Conservation (phyloP, 2,888 invertebrate species). For the Aspidiotus destructor region DNA sequence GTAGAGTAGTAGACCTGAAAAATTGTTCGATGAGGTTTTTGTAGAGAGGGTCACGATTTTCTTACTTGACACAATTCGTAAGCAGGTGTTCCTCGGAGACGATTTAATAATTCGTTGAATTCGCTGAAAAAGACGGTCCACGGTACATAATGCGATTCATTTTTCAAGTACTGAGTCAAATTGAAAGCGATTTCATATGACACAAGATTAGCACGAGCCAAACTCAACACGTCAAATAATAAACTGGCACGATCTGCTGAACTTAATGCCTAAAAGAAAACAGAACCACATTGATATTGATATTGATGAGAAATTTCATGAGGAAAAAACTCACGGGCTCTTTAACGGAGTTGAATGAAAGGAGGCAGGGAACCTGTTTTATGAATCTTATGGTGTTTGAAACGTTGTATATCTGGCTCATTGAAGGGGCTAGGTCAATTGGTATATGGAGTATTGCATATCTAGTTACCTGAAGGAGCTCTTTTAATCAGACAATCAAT, state of each 20-base stretch:
- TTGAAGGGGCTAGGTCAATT: too few species aligned
- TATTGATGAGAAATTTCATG: background rate
- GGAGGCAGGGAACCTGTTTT: too few species aligned
- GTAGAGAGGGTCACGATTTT: too few species aligned
- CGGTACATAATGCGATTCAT: slow-evolving; percentile 62
- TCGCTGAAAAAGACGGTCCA: slow-evolving; percentile 56
- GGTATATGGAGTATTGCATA: too few species aligned
- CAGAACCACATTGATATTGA: too few species aligned
- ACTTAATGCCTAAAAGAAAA: slow-evolving; percentile 36
- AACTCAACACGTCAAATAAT: slow-evolving; percentile 68
- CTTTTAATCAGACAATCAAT: too few species aligned
- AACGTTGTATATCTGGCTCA: too few species aligned
- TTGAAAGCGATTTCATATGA: slow-evolving; percentile 59
- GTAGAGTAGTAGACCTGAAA: too few species aligned
- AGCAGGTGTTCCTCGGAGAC: slow-evolving; percentile 49
- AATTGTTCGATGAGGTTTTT: too few species aligned
- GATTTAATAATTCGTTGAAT: slow-evolving; percentile 46
- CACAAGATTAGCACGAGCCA: slow-evolving; percentile 62
- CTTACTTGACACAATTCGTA: slow-evolving; percentile 48
- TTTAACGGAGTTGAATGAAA: too few species aligned
- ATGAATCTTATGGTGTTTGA: too few species aligned
- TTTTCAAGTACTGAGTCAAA: slow-evolving; percentile 56
- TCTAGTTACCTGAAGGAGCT: too few species aligned
- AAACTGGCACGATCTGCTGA: slow-evolving; percentile 64
- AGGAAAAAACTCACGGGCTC: background rate